Evolutionary conservation across 2,888 invertebrate species (phyloP).

Genomic region (Napeogenes sylphis): DNA sequence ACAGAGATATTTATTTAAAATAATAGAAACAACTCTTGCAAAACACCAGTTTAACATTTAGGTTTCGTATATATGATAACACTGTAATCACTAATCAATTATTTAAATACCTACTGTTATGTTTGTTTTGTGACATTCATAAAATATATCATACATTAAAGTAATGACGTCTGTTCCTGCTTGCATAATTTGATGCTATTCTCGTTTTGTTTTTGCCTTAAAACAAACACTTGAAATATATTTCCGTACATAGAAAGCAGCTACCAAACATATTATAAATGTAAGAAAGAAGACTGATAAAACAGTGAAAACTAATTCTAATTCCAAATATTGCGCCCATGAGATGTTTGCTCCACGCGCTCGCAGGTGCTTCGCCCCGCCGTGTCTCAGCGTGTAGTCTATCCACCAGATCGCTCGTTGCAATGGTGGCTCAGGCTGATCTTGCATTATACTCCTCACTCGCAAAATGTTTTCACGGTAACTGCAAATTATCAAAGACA

Average conservation of each 20-base stretch:
- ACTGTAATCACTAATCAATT: no score
- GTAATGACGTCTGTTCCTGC: no score
- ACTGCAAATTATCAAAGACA: constrained; percentile 24
- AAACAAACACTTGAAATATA: neutral
- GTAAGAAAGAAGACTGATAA: constrained; percentile 2
- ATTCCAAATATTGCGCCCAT: constrained; percentile 31
- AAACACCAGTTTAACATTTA: no score
- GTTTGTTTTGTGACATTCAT: no score
- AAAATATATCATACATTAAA: no score
- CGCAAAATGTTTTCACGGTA: constrained; percentile 29
- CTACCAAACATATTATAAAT: neutral
- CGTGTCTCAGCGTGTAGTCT: constrained; percentile 40
- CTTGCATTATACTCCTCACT: constrained; percentile 32
- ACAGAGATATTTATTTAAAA: no score
- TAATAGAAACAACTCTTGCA: no score
- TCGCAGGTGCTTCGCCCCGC: constrained; percentile 37
- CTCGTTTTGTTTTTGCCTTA: no score
- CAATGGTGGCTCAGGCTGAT: constrained; percentile 36
- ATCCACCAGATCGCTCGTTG: constrained; percentile 43
- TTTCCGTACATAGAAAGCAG: constrained; percentile 1
- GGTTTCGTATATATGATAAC: no score
- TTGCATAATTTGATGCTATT: no score
- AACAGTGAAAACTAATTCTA: constrained; percentile 17
- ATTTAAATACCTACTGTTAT: no score
- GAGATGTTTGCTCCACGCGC: constrained; percentile 35